phyloP scores from a whole-genome alignment of 2,113 vertebrate species.

The Mormyrus lacerda region DNA sequence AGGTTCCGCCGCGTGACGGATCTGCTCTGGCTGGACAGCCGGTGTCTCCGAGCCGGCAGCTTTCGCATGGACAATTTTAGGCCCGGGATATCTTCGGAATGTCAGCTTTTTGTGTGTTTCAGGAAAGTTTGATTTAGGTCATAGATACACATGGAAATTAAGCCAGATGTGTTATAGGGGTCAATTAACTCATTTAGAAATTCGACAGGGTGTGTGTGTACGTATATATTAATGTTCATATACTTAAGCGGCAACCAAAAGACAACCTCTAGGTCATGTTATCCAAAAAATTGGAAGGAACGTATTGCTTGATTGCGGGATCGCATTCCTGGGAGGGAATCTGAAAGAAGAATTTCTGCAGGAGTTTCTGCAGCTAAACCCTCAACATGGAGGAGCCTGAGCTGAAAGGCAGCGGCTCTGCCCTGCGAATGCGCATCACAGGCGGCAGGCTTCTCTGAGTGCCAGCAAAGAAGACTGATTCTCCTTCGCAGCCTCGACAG shows the following conservation, averaged over 20 bases:
- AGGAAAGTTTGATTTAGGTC: neutral
- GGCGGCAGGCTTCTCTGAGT: neutral
- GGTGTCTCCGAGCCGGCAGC: neutral
- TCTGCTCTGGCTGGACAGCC: neutral
- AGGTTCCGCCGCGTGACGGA: neutral
- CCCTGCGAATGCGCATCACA: neutral
- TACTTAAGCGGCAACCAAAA: neutral
- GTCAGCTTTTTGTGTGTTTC: neutral
- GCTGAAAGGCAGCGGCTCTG: neutral
- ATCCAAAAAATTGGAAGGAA: neutral
- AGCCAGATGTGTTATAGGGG: neutral
- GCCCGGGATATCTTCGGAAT: neutral
- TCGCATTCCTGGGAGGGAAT: neutral
- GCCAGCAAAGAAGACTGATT: neutral
- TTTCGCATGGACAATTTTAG: neutral
- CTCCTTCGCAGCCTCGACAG: neutral
- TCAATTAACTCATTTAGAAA: neutral
- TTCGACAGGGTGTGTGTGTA: neutral
- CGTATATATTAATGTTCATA: neutral
- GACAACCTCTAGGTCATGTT: neutral
- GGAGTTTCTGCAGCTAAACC: neutral
- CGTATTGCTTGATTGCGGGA: neutral
- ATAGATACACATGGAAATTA: neutral
- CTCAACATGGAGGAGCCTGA: neutral
- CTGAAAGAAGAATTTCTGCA: neutral